These are phyloP conservation scores for Sus cebifrons DNA, from an alignment of 2,797 vertebrate species.

Conservation along the genomic window DNA sequence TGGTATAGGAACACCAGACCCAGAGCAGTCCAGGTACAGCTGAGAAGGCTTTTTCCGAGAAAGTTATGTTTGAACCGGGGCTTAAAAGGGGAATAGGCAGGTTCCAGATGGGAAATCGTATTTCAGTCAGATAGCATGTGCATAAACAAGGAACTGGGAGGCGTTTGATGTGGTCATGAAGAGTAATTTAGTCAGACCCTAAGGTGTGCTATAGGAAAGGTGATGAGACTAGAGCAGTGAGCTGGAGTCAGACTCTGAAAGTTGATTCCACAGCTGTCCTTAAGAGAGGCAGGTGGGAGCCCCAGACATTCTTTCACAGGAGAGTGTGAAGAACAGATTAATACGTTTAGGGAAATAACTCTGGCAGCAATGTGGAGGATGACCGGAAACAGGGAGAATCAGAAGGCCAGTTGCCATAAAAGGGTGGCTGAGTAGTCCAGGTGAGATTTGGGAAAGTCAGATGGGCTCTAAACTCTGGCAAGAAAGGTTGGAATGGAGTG, in stretches of 20 bases:
- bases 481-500: not conserved
- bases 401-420: not conserved
- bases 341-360: not conserved
- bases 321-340: not conserved
- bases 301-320: not conserved
- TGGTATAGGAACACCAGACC: fast-evolving
- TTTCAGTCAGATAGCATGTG: not conserved
- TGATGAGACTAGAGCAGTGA: not conserved
- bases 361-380: not conserved
- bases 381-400: not conserved
- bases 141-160: not conserved
- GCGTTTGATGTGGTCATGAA: not conserved
- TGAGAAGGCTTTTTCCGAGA: not conserved
- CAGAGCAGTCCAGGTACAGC: not conserved
- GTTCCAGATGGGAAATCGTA: not conserved
- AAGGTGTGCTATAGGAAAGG: not conserved
- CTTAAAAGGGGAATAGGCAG: not conserved
- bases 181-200: not conserved
- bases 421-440: not conserved
- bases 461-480: not conserved
- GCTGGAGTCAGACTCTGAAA: not conserved
- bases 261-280: too few relatives aligned
- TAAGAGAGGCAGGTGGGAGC: not conserved
- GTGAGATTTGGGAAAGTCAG: not conserved
- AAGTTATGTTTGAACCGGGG: not conserved